Conservation (phyloP, 2,797 vertebrate species). For the Menidia menidia region DNA sequence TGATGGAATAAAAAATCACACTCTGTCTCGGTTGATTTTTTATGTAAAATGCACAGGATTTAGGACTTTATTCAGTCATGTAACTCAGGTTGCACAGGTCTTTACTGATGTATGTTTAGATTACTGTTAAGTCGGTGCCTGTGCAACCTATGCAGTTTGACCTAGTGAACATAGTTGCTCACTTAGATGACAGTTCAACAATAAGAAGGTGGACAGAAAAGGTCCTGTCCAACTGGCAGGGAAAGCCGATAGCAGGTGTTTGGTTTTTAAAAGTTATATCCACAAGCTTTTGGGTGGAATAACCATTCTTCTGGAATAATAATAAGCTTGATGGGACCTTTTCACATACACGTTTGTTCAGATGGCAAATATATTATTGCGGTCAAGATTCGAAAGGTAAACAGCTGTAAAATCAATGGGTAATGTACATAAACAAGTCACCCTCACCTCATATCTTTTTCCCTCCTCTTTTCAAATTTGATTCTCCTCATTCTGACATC, state of each 20-base stretch:
- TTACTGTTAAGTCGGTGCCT: not conserved
- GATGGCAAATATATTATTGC: not conserved
- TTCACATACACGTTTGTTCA: not conserved
- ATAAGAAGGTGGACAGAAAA: not conserved
- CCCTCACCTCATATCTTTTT: slow-evolving; percentile 11
- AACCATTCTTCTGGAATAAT: not conserved
- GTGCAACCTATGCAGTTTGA: slow-evolving; percentile 5
- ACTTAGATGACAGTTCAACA: slow-evolving; percentile 12
- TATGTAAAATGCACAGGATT: not conserved
- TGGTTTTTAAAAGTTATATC: not conserved
- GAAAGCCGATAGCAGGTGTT: not conserved
- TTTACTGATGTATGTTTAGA: not conserved
- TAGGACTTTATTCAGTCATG: not conserved
- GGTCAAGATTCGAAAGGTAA: slow-evolving; percentile 10
- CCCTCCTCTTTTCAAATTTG: slow-evolving; percentile 19
- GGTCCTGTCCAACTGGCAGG: not conserved
- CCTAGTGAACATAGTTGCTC: not conserved
- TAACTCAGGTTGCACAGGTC: slow-evolving; percentile 11
- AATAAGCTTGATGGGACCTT: not conserved
- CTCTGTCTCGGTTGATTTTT: not conserved
- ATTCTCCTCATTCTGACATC: slow-evolving; percentile 9
- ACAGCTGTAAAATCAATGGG: slow-evolving; percentile 24
- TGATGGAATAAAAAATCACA: not conserved
- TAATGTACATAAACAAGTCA: slow-evolving; percentile 24
- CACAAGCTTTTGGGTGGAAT: not conserved